Percentiles rank a stretch among this genome's conserved stretches.
Conservation (phyloP, 2,113 vertebrate species). For the Oryzias woworae region DNA sequence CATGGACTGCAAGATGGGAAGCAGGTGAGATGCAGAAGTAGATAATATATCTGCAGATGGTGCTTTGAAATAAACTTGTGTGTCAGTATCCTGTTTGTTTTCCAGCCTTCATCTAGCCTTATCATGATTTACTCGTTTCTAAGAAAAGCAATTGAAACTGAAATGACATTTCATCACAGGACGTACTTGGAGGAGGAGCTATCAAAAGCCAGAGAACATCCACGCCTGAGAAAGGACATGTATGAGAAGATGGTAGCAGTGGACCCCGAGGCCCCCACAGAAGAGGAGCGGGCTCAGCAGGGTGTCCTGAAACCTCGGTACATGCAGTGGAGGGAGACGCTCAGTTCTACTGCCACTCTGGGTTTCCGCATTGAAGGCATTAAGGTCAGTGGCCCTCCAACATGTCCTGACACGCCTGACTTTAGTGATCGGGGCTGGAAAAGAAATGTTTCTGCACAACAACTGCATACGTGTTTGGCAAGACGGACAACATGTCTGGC, state of each 20-base stretch:
- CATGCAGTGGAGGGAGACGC: conserved; percentile 91
- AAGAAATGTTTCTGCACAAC: conserved; percentile 16
- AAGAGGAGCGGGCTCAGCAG: conserved; percentile 81
- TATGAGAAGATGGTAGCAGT: conserved; percentile 91
- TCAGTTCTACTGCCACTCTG: conserved; percentile 87
- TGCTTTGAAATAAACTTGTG: too few relatives aligned
- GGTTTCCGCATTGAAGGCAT: conserved; percentile 91
- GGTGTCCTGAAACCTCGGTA: conserved; percentile 87
- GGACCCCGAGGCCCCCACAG: conserved; percentile 83
- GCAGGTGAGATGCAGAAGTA: conserved; percentile 74
- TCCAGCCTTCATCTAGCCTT: too few relatives aligned
- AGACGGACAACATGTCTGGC: conserved; percentile 5
- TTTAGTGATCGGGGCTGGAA: background rate
- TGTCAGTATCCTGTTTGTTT: too few relatives aligned
- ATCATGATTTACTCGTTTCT: too few relatives aligned
- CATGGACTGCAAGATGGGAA: conserved; percentile 96
- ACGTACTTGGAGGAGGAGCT: conserved; percentile 92
- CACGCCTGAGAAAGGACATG: conserved; percentile 86
- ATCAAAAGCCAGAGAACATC: conserved; percentile 83
- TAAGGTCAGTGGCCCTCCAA: conserved; percentile 77
- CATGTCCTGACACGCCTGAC: background rate
- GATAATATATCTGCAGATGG: too few relatives aligned
- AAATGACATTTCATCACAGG: conserved; percentile 55
- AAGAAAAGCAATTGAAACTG: background rate
- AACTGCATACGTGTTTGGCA: conserved; percentile 39